Base-by-base conservation (phyloP, 2,888 invertebrate species). In the Drosophila anceps region DNA sequence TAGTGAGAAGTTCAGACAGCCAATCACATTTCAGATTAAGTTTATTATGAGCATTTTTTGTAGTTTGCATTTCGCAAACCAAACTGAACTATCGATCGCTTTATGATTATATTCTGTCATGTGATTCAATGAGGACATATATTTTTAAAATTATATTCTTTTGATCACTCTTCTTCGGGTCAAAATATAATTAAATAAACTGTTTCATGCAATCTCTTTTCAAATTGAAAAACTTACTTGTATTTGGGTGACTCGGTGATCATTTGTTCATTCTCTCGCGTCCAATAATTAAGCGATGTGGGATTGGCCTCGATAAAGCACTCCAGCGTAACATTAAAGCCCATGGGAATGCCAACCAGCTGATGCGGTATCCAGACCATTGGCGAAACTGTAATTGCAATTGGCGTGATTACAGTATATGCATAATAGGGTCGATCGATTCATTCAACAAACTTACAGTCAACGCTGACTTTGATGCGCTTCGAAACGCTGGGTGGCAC, bases 351-450 rank as follows among this genome's bases (percentile, higher is more conserved):
- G 33, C 97, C 97, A 41, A 98, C 97, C 78, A 98, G 94, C 93
- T 98, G 98, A 93, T 98, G 97, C 7, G 97, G 97, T 90, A 98
- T 97, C 96, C 96, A 97, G 66, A 98, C 94, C 97, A 97, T 97
- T 10, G 98, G 98, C 1, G 98, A 97, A 94, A 98, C 98, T 98
- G 94, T 8, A 68, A 66, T 44, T n/a, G 33, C 12, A 70, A 10
- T 13, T 29, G 0, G 1, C 12, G 24, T 18, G 13, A 27, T 41
- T 50, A 15, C 6, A 20, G 1, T 31, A 31, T 31, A 31, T 31
- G 10, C 3, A 31, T 31, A 31, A 12, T 2, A 31, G 24, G n/a
- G 4, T 27, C 18, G n/a, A n/a, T 46, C 29, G 10, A 24, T 43
- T 15, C 35, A 2, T n/a, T 24, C n/a, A 15, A 4, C 12, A 29